Base-by-base conservation (phyloP, 2,113 vertebrate genomes). In the Thryonomys swinderianus region DNA sequence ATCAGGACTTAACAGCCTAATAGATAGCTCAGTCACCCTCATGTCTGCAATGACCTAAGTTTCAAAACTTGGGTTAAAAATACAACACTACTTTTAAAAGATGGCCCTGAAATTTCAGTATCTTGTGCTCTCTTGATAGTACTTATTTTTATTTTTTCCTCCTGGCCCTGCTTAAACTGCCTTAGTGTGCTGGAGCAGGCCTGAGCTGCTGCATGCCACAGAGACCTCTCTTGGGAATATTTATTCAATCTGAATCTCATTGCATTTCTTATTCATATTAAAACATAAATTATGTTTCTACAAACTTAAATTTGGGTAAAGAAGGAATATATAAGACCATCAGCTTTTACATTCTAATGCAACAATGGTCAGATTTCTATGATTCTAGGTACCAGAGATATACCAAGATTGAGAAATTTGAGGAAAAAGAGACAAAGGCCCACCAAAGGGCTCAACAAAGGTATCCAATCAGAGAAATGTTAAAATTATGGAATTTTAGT, bases 191-290 rank as follows among this genome's bases (percentile, higher is more conserved):
- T 74, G 45, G 73, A 76, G 42, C 27, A 76, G 73, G 73, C 42
- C 73, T 30, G 42, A 17, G 42, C 27, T 76, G 30, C 42, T 48
- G 32, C 42, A 76, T 45, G 25, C 73, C 42, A 76, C 12, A 7
- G 73, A 73, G 30, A 25, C 42, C 42, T 76, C 73, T 30, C 25
- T 32, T 45, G 42, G 73, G 30, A 48, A 48, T 76, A 81, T 32
- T n/a, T 48, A 74, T 2, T 45, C 32, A 78, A 27, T 42, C 5
- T 82, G 53, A 85, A 90, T 92, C 66, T 85, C 61, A 95, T 0
- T 51, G 20, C 51, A 95, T 92, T 94, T 96, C 23, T 84, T 71
- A 82, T n/a, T 92, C 32, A 7, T 61, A 78, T 79, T 93, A 84
- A 94, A 57, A 84, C 51, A 53, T 34, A 81, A 69, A 90, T 90